These are phyloP conservation scores for Cephus pygmeus DNA, from an alignment of 2,888 invertebrate species.

Conservation along the genomic window DNA sequence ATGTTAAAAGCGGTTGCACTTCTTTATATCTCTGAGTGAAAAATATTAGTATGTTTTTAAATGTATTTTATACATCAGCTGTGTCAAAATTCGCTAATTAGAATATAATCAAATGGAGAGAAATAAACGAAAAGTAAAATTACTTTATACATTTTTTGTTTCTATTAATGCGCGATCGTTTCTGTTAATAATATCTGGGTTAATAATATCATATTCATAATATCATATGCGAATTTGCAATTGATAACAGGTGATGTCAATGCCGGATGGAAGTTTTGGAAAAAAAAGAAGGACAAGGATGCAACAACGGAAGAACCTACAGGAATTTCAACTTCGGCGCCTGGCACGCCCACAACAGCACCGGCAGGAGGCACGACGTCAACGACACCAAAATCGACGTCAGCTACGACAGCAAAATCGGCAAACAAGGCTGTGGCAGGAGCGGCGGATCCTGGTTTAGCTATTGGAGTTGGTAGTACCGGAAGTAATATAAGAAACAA, in stretches of 20 bases:
- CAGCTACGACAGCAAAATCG: conserved; percentile 13
- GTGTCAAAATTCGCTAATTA: neutral
- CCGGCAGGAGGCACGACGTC: conserved; percentile 7
- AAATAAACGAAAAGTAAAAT: neutral
- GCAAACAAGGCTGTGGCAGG: conserved; percentile 41
- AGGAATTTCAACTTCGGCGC: neutral
- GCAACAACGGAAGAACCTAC: conserved; percentile 25
- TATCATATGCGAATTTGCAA: neutral
- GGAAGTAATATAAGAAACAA: conserved; percentile 43
- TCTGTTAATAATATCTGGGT: too few species aligned
- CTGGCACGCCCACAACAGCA: neutral
- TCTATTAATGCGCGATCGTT: neutral
- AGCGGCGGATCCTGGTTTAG: conserved; percentile 50
- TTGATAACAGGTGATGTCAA: conserved; percentile 37
- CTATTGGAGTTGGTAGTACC: conserved; percentile 45
- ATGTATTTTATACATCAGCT: neutral
- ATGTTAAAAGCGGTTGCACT: neutral
- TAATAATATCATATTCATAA: neutral
- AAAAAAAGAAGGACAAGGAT: conserved; percentile 39
- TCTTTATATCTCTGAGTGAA: neutral
- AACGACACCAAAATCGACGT: conserved; percentile 21
- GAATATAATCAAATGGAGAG: neutral
- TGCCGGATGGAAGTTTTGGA: conserved; percentile 61
- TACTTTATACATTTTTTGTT: neutral
- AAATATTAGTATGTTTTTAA: neutral